Evolutionary conservation across 1,140 invertebrate species (phyloP).

Genomic region (Heliothis virescens): DNA sequence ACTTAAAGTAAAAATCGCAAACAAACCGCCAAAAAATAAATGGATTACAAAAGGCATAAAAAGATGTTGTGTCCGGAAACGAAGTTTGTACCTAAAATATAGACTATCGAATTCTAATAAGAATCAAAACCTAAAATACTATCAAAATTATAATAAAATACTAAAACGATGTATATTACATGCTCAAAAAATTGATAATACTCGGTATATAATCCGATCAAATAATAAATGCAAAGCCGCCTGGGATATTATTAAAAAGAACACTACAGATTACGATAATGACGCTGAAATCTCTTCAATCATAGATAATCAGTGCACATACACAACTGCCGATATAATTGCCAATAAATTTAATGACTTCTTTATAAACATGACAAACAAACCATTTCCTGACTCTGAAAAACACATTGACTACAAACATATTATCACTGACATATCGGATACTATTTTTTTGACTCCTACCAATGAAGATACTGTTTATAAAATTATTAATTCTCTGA

Average conservation of each 20-base stretch:
- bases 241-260: not conserved
- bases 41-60: not conserved
- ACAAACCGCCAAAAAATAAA: not conserved
- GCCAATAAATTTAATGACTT: slow-evolving; percentile 16
- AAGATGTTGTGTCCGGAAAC: not conserved
- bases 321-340: not conserved
- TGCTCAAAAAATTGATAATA: slow-evolving; percentile 11
- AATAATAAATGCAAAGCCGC: not conserved
- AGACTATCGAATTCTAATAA: no score
- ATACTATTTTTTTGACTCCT: slow-evolving; percentile 8
- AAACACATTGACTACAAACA: not conserved
- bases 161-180: slow-evolving; percentile 4
- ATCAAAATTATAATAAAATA: slow-evolving; percentile 4
- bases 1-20: not conserved
- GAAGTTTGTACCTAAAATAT: no score
- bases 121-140: not conserved
- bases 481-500: slow-evolving; percentile 24
- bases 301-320: not conserved
- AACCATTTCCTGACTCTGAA: not conserved
- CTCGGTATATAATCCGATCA: not conserved
- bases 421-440: not conserved
- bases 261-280: not conserved
- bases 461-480: not conserved
- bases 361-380: slow-evolving; percentile 8
- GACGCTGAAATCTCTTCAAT: not conserved